Base-by-base conservation (phyloP, 1,140 invertebrate genomes). In the Parapsyche elsis region DNA sequence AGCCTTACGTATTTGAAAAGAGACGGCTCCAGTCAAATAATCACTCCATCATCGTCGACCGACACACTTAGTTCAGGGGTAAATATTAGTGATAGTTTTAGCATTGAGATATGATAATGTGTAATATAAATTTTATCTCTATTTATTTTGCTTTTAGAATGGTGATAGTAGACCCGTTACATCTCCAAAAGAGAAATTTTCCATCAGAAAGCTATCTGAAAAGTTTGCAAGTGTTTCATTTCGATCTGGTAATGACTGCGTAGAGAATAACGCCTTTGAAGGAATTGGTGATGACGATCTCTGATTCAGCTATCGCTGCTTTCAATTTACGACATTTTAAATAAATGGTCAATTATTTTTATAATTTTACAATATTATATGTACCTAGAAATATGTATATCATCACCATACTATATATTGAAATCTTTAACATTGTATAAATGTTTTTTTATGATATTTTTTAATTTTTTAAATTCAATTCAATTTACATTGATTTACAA, bases 201-300 rank as follows among this genome's bases (percentile, higher is more conserved):
- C 90, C 19, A 89, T 91, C 53, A 90, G 90, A 81, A 90, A 88
- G 76, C 84, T 91, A 30, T 89, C 91, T 24, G 90, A 90, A 57
- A 91, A 91, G 80, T 90, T 90, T 84, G 90, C 90, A 21, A 92
- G 90, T 9, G 91, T 91, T 74, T 91, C 90, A 49, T 92, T 91
- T 85, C 92, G 91, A 83, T 88, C 89, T 26, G 91, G 90, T 38
- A 89, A 90, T 84, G 92, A 93, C 84, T 91, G 92, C 71, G 91
- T 95, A 38, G 94, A 96, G 85, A 97, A 97, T 87, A 94, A 95
- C 88, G 95, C 95, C 49, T 97, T 97, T 88, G 94, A 95, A 87
- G 95, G 94, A 44, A 97, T 97, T 83, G 95, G 95, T 9, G 96
- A 97, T 86, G 96, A 97, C 84, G 96, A 97, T 89, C 90, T 97